These are phyloP conservation scores for Drosophila orosa DNA, from an alignment of 1,140 invertebrate species.

Conservation along the genomic window DNA sequence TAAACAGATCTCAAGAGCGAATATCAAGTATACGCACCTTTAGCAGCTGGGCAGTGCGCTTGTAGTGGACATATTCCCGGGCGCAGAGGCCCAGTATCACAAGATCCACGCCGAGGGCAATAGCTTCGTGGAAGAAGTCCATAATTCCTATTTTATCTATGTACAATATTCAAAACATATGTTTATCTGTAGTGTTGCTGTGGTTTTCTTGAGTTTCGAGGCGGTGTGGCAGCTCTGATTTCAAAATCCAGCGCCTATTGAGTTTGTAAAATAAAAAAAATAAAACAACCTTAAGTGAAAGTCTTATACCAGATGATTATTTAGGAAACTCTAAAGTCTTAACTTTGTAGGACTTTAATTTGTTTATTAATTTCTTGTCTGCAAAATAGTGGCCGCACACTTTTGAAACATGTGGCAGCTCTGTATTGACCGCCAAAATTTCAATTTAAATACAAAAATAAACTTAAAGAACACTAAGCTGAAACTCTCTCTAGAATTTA, in stretches of 20 bases:
- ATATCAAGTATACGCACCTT: constrained; percentile 85
- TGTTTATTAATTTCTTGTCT: not conserved
- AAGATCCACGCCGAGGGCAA: constrained; percentile 89
- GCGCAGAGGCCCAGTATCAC: constrained; percentile 89
- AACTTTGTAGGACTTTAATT: not conserved
- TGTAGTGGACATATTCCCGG: constrained; percentile 89
- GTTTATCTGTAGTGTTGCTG: constrained; percentile 15
- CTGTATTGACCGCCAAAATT: not conserved
- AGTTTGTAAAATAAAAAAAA: not conserved
- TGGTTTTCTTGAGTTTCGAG: not conserved
- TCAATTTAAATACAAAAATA: too few species aligned
- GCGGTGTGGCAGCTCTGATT: not conserved
- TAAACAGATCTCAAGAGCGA: constrained; percentile 4
- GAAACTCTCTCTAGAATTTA: too few species aligned
- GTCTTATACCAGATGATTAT: too few species aligned
- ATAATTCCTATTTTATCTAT: constrained; percentile 43
- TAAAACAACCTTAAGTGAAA: not conserved
- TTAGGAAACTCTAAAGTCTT: too few species aligned
- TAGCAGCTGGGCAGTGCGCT: constrained; percentile 87
- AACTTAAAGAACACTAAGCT: too few species aligned
- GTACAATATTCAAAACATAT: constrained; percentile 27
- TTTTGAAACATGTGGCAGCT: not conserved
- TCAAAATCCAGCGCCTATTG: not conserved
- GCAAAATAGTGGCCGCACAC: not conserved
- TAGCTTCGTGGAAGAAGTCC: constrained; percentile 85